A percentile compares a stretch with the other conserved stretches of the same genome.
These are phyloP conservation scores for Clanis bilineata DNA, from an alignment of 2,888 invertebrate species.

Conservation along the genomic window DNA sequence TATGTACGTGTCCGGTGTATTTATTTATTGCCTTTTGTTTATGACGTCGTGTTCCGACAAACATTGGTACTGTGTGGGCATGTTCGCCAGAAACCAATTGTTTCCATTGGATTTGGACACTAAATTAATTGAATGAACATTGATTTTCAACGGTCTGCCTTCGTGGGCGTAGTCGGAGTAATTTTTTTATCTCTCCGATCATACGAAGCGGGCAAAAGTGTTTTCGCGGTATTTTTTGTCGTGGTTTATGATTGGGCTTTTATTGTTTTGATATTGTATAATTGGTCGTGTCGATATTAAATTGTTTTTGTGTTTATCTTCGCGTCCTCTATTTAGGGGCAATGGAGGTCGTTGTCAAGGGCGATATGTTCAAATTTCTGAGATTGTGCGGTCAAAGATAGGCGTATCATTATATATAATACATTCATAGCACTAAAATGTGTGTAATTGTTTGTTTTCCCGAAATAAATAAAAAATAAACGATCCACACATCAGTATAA, in stretches of 20 bases:
- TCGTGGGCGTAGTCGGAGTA: conserved; percentile 28
- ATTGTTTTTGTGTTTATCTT: not conserved
- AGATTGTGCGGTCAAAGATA: not conserved
- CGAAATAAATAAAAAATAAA: not conserved
- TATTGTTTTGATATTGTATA: conserved; percentile 9
- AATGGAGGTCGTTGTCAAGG: conserved; percentile 8
- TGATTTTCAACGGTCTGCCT: conserved; percentile 33
- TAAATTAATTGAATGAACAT: conserved; percentile 34
- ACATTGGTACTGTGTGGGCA: conserved; percentile 24
- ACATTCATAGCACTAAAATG: not conserved
- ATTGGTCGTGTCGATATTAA: conserved; percentile 6
- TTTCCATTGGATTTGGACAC: conserved; percentile 32
- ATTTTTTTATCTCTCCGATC: conserved; percentile 24
- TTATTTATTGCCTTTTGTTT: conserved; percentile 6
- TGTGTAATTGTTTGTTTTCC: not conserved
- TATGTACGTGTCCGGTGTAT: not conserved
- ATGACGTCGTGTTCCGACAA: conserved; percentile 14
- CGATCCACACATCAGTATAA: no score
- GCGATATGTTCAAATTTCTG: not conserved
- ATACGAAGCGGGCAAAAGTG: not conserved
- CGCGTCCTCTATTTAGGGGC: not conserved
- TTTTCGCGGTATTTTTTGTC: conserved; percentile 4
- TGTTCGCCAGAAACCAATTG: conserved; percentile 30
- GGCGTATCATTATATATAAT: not conserved
- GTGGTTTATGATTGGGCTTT: conserved; percentile 6